Conservation (phyloP, 2,113 vertebrate species). For the Pelobates fuscus region DNA sequence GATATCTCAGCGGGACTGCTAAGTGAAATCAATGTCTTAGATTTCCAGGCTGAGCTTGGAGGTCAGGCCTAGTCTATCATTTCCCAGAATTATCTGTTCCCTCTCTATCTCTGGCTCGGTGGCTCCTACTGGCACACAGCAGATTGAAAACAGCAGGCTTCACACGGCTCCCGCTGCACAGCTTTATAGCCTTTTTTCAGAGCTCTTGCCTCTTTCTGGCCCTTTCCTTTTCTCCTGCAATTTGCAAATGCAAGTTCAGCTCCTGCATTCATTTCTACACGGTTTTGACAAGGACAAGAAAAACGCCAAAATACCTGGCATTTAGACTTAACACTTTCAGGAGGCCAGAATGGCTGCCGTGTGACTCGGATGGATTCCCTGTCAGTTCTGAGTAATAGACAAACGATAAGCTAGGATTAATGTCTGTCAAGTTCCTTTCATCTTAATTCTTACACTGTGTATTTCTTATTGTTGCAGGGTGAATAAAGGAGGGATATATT, state of each 20-base stretch:
- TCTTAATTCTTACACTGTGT: too few relatives aligned
- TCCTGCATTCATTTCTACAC: too few relatives aligned
- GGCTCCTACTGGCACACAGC: conserved; percentile 78
- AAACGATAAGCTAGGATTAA: too few relatives aligned
- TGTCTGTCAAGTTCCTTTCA: background rate
- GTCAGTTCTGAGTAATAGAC: too few relatives aligned
- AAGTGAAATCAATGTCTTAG: conserved; percentile 82
- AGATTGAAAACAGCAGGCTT: conserved; percentile 83
- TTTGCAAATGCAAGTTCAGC: conserved; percentile 67
- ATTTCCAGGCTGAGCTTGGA: conserved; percentile 78
- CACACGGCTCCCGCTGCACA: conserved; percentile 71
- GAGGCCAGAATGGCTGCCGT: too few relatives aligned
- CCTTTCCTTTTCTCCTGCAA: conserved; percentile 48
- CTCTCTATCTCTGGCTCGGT: conserved; percentile 59
- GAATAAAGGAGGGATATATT: too few relatives aligned
- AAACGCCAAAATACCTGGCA: background rate
- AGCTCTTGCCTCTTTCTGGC: conserved; percentile 58
- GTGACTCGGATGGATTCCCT: too few relatives aligned
- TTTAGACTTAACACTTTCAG: conserved; percentile 3
- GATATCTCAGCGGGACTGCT: conserved; percentile 76
- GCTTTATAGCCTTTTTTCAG: conserved; percentile 74
- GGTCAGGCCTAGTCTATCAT: conserved; percentile 79
- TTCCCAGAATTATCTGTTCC: conserved; percentile 74
- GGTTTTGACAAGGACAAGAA: conserved; percentile 11
- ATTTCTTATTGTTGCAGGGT: too few relatives aligned